phyloP scores from a whole-genome alignment of 2,888 invertebrate genomes.

The Eristalis intricaria region DNA sequence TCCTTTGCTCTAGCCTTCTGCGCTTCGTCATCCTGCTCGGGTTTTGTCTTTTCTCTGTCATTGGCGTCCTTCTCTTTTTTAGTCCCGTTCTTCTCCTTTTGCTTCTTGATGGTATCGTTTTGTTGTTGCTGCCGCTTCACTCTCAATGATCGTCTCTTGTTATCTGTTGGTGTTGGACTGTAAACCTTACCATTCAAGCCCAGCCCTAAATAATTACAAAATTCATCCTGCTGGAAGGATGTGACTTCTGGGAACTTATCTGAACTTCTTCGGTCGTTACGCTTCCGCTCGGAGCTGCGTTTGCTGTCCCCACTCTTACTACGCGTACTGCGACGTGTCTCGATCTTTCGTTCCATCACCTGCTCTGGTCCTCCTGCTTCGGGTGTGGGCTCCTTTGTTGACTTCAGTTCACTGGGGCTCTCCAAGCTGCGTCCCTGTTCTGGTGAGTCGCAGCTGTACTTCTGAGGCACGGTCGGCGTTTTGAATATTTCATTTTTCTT shows the following conservation, averaged over 20 bases:
- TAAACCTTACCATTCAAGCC: conserved; percentile 74
- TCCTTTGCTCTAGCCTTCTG: conserved; percentile 10
- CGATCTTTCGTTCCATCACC: conserved; percentile 16
- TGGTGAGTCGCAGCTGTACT: conserved; percentile 55
- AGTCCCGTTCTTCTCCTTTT: conserved; percentile 33
- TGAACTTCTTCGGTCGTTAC: conserved; percentile 9
- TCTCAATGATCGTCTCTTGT: conserved; percentile 78
- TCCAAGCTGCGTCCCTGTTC: conserved; percentile 25
- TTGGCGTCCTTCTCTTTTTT: conserved; percentile 34
- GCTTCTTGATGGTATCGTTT: conserved; percentile 68
- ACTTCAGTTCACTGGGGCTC: conserved; percentile 8
- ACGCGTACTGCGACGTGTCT: conserved; percentile 39
- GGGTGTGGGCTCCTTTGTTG: neutral
- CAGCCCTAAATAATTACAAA: conserved; percentile 80
- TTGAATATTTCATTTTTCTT: conserved; percentile 74
- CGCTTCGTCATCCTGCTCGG: neutral
- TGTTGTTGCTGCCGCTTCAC: conserved; percentile 76
- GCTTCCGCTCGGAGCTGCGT: conserved; percentile 7
- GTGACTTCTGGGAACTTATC: conserved; percentile 48
- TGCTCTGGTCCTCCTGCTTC: neutral
- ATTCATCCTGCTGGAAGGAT: conserved; percentile 79
- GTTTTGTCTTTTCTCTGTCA: neutral
- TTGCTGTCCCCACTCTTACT: conserved; percentile 36
- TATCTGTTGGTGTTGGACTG: conserved; percentile 76
- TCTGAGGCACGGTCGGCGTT: conserved; percentile 74